phyloP scores from a whole-genome alignment of 2,113 vertebrate genomes.

The Bujurquina vittata region DNA sequence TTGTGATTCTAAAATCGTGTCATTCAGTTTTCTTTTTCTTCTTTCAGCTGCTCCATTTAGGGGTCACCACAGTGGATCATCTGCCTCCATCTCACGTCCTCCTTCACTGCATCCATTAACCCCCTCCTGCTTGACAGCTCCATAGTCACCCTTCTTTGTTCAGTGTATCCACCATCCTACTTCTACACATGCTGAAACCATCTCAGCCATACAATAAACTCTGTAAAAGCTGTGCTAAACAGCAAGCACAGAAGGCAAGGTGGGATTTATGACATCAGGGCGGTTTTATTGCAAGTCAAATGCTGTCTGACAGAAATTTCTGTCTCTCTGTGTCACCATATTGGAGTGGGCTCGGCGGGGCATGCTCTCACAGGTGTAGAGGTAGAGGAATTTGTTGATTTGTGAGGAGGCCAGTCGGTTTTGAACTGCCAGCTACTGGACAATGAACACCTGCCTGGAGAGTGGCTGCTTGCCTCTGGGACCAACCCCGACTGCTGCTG shows the following conservation, averaged over 20 bases:
- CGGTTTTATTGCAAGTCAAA: background rate
- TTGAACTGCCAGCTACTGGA: constrained; percentile 91
- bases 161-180: no score
- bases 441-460: constrained; percentile 91
- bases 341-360: constrained; percentile 90
- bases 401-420: constrained; percentile 90
- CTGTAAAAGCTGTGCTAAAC: background rate
- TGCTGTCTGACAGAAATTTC: background rate
- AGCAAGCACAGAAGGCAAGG: background rate
- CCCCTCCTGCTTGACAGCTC: no score
- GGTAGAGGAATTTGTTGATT: constrained; percentile 93
- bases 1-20: no score
- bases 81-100: no score
- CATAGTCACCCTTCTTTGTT: no score
- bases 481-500: background rate
- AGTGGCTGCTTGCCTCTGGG: constrained; percentile 83
- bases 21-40: no score
- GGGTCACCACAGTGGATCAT: no score
- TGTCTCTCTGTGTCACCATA: constrained; percentile 81
- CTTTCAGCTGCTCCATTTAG: no score
- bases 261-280: background rate
- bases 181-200: no score
- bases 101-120: no score
- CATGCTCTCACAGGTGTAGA: constrained; percentile 92
- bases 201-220: background rate